phyloP scores from a whole-genome alignment of 2,888 invertebrate species.

The Tenthredo amoena region DNA sequence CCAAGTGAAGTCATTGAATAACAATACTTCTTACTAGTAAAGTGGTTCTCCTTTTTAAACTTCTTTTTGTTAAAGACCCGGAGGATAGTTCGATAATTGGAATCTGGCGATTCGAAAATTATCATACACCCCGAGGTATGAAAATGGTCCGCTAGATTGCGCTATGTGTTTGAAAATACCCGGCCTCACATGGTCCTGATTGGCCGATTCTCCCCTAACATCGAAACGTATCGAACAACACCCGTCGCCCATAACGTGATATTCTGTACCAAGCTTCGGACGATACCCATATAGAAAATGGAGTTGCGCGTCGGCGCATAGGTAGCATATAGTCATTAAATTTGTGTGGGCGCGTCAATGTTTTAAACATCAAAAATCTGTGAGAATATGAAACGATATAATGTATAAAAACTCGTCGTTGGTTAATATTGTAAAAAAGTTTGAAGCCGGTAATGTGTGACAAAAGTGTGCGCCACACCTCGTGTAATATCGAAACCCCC shows the following conservation, averaged over 20 bases:
- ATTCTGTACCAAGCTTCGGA: not conserved
- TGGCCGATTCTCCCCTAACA: not conserved
- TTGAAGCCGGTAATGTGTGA: constrained; percentile 3
- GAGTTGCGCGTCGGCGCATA: constrained; percentile 44
- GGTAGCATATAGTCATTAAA: constrained; percentile 7
- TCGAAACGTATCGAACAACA: constrained; percentile 16
- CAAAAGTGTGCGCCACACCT: constrained; percentile 17
- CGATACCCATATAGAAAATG: constrained; percentile 18
- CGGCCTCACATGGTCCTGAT: not conserved
- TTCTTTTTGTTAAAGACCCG: not conserved
- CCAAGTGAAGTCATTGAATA: too few relatives aligned
- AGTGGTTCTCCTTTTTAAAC: not conserved
- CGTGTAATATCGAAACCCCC: not conserved
- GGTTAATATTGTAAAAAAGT: not conserved
- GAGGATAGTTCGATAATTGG: not conserved
- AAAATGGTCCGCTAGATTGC: not conserved
- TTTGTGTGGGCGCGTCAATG: constrained; percentile 35
- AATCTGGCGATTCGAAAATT: not conserved
- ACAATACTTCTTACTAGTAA: too few relatives aligned
- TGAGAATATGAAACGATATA: not conserved
- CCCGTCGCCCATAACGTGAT: not conserved
- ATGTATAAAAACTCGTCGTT: not conserved
- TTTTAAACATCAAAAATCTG: constrained; percentile 6
- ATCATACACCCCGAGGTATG: not conserved
- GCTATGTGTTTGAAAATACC: not conserved